Evolutionary conservation across 1,140 invertebrate species (phyloP).

Genomic region (Calephelis nemesis): DNA sequence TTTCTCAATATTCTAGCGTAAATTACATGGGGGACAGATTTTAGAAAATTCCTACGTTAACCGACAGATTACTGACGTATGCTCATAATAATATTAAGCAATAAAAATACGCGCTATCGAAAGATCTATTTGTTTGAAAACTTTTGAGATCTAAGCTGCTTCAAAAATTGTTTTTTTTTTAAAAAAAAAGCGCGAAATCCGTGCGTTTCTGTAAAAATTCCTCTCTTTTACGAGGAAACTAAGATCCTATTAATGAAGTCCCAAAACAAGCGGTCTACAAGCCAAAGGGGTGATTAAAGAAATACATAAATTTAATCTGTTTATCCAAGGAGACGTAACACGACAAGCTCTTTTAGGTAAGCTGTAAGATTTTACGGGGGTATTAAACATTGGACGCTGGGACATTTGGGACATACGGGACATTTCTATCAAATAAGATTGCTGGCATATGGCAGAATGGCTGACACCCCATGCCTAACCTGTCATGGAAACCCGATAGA

Average conservation of each 20-base stretch:
- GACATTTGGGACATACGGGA: conserved; percentile 39
- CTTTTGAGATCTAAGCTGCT: too few relatives aligned
- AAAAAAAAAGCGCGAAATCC: too few relatives aligned
- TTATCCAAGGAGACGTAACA: not conserved
- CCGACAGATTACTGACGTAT: not conserved
- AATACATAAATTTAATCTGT: too few relatives aligned
- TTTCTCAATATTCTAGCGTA: conserved; percentile 62
- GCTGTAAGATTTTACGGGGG: not conserved
- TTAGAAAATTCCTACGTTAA: not conserved
- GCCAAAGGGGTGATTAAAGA: conserved; percentile 17
- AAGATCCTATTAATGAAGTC: too few relatives aligned
- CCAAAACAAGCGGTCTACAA: too few relatives aligned
- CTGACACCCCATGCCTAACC: conserved; percentile 44
- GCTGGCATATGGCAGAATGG: conserved; percentile 53
- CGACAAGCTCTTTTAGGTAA: not conserved
- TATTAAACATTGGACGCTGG: not conserved
- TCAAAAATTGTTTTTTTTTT: too few relatives aligned
- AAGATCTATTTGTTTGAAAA: too few relatives aligned
- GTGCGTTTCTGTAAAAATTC: too few relatives aligned
- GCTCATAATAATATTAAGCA: too few relatives aligned
- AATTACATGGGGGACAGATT: not conserved
- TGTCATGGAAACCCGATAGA: conserved; percentile 69
- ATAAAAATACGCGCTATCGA: too few relatives aligned
- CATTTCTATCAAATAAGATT: conserved; percentile 40
- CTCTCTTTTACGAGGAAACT: too few relatives aligned